Conservation (phyloP, 1,140 invertebrate species). For the Diplogasteroides magnus region DNA sequence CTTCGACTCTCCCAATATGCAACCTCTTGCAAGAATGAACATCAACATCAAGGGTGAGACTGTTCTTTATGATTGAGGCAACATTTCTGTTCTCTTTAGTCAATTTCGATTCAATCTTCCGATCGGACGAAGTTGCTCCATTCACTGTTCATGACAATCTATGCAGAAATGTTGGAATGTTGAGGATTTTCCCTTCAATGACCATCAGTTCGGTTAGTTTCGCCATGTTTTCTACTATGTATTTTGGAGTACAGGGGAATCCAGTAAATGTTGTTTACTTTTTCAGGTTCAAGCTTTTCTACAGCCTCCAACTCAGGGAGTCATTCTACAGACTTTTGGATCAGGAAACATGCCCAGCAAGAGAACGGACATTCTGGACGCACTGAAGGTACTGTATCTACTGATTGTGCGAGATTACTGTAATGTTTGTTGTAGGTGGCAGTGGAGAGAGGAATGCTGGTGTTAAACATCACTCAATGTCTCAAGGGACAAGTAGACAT, state of each 20-base stretch:
- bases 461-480: slow-evolving; percentile 90
- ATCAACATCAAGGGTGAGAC: slow-evolving; percentile 59
- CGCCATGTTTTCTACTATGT: too few relatives aligned
- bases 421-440: slow-evolving; percentile 72
- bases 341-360: slow-evolving; percentile 83
- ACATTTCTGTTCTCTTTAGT: slow-evolving; percentile 61
- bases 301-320: slow-evolving; percentile 75
- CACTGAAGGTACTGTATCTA: slow-evolving; percentile 51
- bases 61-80: slow-evolving; percentile 5
- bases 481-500: slow-evolving; percentile 66
- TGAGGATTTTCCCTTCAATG: slow-evolving; percentile 84
- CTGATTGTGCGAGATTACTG: too few relatives aligned
- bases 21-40: slow-evolving; percentile 75
- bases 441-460: slow-evolving; percentile 72
- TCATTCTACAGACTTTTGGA: slow-evolving; percentile 86
- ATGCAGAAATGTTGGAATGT: slow-evolving; percentile 75
- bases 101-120: slow-evolving; percentile 72
- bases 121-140: slow-evolving; percentile 67
- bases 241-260: neutral
- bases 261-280: slow-evolving; percentile 7
- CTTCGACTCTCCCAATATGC: slow-evolving; percentile 82
- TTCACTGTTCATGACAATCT: slow-evolving; percentile 74
- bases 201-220: slow-evolving; percentile 69
- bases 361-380: slow-evolving; percentile 72
- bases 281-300: slow-evolving; percentile 69